A percentile compares a stretch with the other conserved stretches of the same genome.
Evolutionary conservation across 2,888 invertebrate genomes (phyloP).

Genomic region (Endotricha flammealis): DNA sequence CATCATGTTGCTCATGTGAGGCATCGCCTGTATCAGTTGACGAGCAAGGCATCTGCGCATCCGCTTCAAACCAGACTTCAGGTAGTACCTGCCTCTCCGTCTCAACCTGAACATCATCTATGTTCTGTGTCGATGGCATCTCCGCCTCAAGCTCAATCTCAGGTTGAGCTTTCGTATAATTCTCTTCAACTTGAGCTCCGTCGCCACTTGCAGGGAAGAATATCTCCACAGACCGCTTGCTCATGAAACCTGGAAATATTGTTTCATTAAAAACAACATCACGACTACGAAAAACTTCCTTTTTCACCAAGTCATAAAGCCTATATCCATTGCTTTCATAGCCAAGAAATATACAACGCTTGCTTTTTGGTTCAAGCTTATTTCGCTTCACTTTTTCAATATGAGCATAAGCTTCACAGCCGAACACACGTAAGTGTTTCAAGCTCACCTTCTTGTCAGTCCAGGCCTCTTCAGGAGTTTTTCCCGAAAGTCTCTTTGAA

Average conservation of each 20-base stretch:
- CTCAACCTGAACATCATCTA: no score
- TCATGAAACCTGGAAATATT: conserved; percentile 1
- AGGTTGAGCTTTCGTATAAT: neutral
- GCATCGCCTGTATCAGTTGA: neutral
- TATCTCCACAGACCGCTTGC: neutral
- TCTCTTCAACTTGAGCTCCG: no score
- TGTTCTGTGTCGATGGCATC: neutral
- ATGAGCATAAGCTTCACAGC: conserved; percentile 1
- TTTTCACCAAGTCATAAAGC: no score
- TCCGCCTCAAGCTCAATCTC: neutral
- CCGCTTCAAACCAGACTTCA: no score
- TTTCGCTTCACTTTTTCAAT: neutral
- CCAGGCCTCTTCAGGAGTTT: neutral
- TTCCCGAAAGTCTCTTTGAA: neutral
- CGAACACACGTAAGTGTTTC: conserved; percentile 3
- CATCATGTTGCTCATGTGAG: neutral
- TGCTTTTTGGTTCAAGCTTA: no score
- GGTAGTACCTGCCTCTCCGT: neutral
- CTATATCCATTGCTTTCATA: no score
- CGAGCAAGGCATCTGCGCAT: neutral
- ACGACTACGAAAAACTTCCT: neutral
- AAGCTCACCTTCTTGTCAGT: neutral
- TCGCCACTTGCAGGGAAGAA: neutral
- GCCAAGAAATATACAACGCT: no score
- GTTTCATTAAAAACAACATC: conserved; percentile 3